Evolutionary conservation across 2,113 vertebrate genomes (phyloP), one percentile per base, ranked within the genome.

Genomic region (Clarias gariepinus): DNA sequence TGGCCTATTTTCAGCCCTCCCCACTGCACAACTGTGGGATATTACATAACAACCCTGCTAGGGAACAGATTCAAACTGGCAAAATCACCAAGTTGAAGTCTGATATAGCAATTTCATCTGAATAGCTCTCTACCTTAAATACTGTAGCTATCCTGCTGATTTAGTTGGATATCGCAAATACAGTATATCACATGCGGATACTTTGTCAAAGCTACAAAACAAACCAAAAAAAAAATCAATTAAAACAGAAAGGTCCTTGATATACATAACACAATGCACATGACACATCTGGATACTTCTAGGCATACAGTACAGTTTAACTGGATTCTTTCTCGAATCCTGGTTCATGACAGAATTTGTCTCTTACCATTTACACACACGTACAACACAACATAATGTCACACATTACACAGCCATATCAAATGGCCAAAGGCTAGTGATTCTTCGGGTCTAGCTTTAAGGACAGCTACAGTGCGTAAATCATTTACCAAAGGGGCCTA

Each of bases 321-420:
- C 81, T 89, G 81, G 84, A 85, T 84, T 88, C 84, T 66, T 81
- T 85, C 36, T 36, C 16, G 66, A 89, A 81, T 61, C 86, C 86
- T 90, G 84, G 89, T 88, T 88, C 36, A 81, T 55, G 60, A 73
- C 28, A 84, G 80, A 81, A 9, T 60, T n/a, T 25, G 28, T 25
- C 53, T 76, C 63, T 66, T 76, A 86, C 64, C 61, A 79, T 28
- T 57, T n/a, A 58, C 63, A 79, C 53, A 82, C 79, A 68, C 58
- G 73, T 58, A 83, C 61, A 84, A 18, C 13, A 63, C 18, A n/a
- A 55, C n/a, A 64, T n/a, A 61, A 76, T 19, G n/a, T 28, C 81
- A 77, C 60, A 78, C 86, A 82, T 28, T n/a, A n/a, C 83, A 73
- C 19, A 83, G 76, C 57, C 80, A 57, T 88, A 76, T 81, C 33